A percentile compares a stretch with the other conserved stretches of the same genome.
These are phyloP conservation scores for Boloria euphrosyne DNA, from an alignment of 2,888 invertebrate species.

Conservation along the genomic window DNA sequence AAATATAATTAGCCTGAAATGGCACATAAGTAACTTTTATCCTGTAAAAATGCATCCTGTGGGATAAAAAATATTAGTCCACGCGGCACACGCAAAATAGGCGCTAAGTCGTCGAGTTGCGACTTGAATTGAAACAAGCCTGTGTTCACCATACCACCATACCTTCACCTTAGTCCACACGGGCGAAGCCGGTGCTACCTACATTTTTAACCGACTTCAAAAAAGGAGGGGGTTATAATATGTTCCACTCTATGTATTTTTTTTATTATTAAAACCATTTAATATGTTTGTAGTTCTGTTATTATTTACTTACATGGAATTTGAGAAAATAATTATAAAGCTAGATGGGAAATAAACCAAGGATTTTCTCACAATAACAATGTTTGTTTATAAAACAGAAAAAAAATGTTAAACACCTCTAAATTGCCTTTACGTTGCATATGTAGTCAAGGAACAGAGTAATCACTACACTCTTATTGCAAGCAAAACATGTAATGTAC, in stretches of 20 bases:
- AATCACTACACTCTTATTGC: no score
- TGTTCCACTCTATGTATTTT: no score
- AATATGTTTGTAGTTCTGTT: constrained; percentile 3
- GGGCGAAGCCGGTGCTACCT: no score
- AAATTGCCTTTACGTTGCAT: constrained; percentile 1
- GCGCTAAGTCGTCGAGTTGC: no score
- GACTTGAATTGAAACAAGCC: no score
- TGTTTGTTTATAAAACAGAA: constrained; percentile 1
- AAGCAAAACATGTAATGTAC: no score
- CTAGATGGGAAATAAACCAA: constrained; percentile 19
- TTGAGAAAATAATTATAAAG: constrained; percentile 19
- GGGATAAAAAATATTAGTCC: no score
- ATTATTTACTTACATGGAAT: constrained; percentile 17
- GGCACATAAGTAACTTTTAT: neutral
- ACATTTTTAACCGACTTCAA: no score
- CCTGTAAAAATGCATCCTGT: neutral
- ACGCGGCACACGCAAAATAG: no score
- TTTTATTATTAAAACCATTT: constrained; percentile 2
- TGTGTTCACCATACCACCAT: no score
- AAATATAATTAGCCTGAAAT: neutral
- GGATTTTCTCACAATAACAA: constrained; percentile 26
- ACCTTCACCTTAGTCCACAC: no score
- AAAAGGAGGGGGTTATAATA: no score
- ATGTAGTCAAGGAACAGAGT: neutral
- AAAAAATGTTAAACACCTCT: constrained; percentile 1